These are phyloP conservation scores for Chaetops frenatus DNA, from an alignment of 2,113 vertebrate species.

Conservation along the genomic window DNA sequence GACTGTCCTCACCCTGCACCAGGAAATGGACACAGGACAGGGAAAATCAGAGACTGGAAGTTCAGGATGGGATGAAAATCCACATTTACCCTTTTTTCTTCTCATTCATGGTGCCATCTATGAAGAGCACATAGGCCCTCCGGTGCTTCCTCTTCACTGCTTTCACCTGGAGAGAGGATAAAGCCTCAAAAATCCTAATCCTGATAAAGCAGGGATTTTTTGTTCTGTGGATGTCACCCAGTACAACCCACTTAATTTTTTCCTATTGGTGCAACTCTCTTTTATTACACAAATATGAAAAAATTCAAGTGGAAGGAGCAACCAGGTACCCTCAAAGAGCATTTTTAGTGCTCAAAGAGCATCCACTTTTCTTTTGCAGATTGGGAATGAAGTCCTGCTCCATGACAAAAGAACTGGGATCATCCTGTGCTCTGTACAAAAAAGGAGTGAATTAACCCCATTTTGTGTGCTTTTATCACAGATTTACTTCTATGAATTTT, in stretches of 20 bases:
- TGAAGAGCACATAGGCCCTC: conserved; percentile 83
- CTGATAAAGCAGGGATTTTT: neutral
- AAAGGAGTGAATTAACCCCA: fast-evolving
- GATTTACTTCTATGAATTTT: neutral
- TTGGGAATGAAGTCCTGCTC: neutral
- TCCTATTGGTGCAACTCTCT: neutral
- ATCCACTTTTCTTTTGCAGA: neutral
- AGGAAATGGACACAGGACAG: neutral
- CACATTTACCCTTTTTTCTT: conserved; percentile 77
- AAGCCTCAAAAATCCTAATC: neutral
- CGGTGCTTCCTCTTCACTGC: conserved; percentile 75
- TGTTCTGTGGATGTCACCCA: fast-evolving
- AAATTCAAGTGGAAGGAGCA: neutral
- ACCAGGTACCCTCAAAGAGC: neutral
- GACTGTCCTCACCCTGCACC: neutral
- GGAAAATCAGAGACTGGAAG: neutral
- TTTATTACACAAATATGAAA: neutral
- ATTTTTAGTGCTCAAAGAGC: neutral
- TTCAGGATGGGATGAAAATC: fast-evolving
- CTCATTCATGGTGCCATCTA: conserved; percentile 72
- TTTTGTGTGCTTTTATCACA: neutral
- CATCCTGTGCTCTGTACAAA: fast-evolving
- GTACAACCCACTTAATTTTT: neutral
- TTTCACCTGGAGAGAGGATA: conserved; percentile 76
- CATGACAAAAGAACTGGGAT: neutral